phyloP scores from a whole-genome alignment of 2,113 vertebrate species.

The Corythoichthys haematopterus region DNA sequence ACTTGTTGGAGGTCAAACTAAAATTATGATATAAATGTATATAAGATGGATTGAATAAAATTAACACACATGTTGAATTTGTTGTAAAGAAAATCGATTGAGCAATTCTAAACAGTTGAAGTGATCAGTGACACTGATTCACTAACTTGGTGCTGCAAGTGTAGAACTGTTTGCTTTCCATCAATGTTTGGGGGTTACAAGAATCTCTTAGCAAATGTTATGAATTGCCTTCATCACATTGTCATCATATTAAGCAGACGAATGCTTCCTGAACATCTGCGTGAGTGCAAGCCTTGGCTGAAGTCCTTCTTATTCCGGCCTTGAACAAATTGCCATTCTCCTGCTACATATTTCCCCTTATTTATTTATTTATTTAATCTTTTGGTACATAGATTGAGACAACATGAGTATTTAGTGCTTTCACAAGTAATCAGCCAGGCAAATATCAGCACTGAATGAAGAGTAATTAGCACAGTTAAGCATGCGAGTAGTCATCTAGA shows the following conservation, averaged over 20 bases:
- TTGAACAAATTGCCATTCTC: not conserved
- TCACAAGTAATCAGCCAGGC: not conserved
- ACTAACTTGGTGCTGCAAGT: not conserved
- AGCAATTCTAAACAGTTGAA: not conserved
- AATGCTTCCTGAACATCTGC: not conserved
- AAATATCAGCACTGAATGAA: slow-evolving; percentile 8
- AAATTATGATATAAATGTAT: not conserved
- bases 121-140: not conserved
- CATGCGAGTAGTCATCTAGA: slow-evolving; percentile 21
- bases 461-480: not conserved
- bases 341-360: not conserved
- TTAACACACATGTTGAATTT: not conserved
- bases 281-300: not conserved
- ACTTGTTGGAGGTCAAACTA: not conserved
- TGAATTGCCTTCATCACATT: too few species aligned
- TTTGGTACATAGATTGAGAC: too few species aligned
- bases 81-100: not conserved
- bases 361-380: not conserved
- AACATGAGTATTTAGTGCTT: not conserved
- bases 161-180: not conserved
- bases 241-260: not conserved
- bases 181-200: too few species aligned
- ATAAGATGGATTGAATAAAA: not conserved
- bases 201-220: too few species aligned
- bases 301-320: not conserved